Conservation (phyloP, 2,113 vertebrate species). For the Myxocyprinus asiaticus region DNA sequence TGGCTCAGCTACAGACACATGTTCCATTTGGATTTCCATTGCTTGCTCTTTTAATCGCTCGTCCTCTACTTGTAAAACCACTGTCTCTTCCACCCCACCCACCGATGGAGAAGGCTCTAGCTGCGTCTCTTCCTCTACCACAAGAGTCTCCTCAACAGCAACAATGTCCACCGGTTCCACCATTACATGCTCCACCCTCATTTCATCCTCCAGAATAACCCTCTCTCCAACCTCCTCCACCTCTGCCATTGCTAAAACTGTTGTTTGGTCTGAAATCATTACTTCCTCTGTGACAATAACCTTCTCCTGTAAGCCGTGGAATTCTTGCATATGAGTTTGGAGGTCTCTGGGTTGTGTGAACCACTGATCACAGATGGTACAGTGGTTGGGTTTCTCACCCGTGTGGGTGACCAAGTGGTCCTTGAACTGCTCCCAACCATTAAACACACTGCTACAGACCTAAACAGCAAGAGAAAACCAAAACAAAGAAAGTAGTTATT, state of each 20-base stretch:
- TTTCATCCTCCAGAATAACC: slow-evolving; percentile 83
- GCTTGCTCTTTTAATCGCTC: slow-evolving; percentile 79
- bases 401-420: slow-evolving; percentile 96
- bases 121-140: slow-evolving; percentile 77
- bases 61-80: slow-evolving; percentile 82
- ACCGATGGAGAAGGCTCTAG: slow-evolving; percentile 51
- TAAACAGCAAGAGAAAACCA: slow-evolving; percentile 58
- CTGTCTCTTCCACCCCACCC: slow-evolving; percentile 81
- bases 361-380: slow-evolving; percentile 95
- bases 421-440: slow-evolving; percentile 98
- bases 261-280: slow-evolving; percentile 76
- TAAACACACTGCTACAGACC: slow-evolving; percentile 97
- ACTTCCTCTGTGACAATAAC: slow-evolving; percentile 74
- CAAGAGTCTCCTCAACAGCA: slow-evolving; percentile 76
- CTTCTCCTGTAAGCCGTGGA: slow-evolving; percentile 80
- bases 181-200: slow-evolving; percentile 81
- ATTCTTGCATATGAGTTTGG: slow-evolving; percentile 82
- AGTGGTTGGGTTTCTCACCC: slow-evolving; percentile 95
- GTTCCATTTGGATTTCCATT: slow-evolving; percentile 73
- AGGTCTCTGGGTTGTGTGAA: slow-evolving; percentile 93
- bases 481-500: too few relatives aligned
- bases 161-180: slow-evolving; percentile 72
- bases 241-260: slow-evolving; percentile 75
- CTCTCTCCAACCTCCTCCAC: slow-evolving; percentile 76
- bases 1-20: slow-evolving; percentile 59